These are phyloP conservation scores for Tachina fera DNA, from an alignment of 2,888 invertebrate genomes.

Conservation along the genomic window DNA sequence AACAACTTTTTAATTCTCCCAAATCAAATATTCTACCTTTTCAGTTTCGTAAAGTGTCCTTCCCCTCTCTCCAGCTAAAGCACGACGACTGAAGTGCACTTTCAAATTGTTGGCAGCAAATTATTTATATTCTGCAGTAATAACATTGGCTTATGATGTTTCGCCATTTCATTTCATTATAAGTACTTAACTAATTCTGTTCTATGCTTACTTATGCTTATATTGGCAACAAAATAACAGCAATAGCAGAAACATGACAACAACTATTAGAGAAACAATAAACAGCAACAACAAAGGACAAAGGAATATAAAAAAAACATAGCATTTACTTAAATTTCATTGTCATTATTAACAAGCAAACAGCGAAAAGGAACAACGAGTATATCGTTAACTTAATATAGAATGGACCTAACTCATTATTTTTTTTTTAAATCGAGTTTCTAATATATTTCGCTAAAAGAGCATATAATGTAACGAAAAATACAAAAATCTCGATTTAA, in stretches of 20 bases:
- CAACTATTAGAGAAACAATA: conserved; percentile 17
- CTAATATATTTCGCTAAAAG: no score
- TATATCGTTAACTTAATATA: no score
- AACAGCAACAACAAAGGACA: conserved; percentile 29
- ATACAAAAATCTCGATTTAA: no score
- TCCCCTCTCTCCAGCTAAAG: not conserved
- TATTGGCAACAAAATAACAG: conserved; percentile 26
- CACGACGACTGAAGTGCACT: not conserved
- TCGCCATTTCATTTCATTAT: conserved; percentile 49
- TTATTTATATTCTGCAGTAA: conserved; percentile 29
- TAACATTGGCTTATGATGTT: conserved; percentile 54
- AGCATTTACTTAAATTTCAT: conserved; percentile 61
- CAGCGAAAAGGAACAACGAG: conserved; percentile 36
- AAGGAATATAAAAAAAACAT: conserved; percentile 10
- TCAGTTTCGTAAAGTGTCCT: not conserved
- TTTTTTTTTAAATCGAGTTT: no score
- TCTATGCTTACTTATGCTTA: conserved; percentile 11
- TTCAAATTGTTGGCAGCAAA: conserved; percentile 8
- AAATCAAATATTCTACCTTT: not conserved
- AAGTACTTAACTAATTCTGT: conserved; percentile 20
- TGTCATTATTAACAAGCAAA: conserved; percentile 58
- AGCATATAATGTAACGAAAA: no score
- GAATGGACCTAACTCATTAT: no score
- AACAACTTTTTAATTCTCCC: not conserved
- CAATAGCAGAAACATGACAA: conserved; percentile 12